Conservation (phyloP, 1,140 invertebrate species). For the Drosophila bifasciata region DNA sequence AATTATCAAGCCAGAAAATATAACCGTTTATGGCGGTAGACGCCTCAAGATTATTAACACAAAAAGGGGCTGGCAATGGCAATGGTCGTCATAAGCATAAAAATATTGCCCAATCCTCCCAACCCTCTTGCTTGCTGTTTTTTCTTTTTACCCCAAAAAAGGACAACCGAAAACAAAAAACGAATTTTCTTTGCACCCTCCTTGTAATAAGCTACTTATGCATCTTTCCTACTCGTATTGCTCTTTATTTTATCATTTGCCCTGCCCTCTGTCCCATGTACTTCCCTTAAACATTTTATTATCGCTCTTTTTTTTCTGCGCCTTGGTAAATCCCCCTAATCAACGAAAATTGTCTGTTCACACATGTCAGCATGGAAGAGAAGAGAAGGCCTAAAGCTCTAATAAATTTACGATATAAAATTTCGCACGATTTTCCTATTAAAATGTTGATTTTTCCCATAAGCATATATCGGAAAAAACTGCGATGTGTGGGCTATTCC, state of each 20-base stretch:
- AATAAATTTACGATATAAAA: slow-evolving; percentile 74
- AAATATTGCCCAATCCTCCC: slow-evolving; percentile 56
- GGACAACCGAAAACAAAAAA: slow-evolving; percentile 25
- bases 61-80: slow-evolving; percentile 35
- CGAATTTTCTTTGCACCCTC: slow-evolving; percentile 57
- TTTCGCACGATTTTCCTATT: slow-evolving; percentile 62
- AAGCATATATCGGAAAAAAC: slow-evolving; percentile 3
- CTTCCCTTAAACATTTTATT: slow-evolving; percentile 56
- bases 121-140: slow-evolving; percentile 7
- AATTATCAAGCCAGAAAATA: slow-evolving; percentile 56
- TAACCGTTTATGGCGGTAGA: slow-evolving; percentile 58
- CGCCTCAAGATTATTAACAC: slow-evolving; percentile 77
- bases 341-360: slow-evolving; percentile 73
- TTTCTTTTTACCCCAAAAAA: slow-evolving; percentile 53
- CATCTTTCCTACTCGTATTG: slow-evolving; percentile 42
- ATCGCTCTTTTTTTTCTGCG: slow-evolving; percentile 22
- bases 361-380: slow-evolving; percentile 56
- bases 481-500: background rate
- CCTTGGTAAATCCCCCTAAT: slow-evolving; percentile 66
- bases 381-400: slow-evolving; percentile 52
- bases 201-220: slow-evolving; percentile 73
- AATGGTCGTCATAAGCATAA: slow-evolving; percentile 69
- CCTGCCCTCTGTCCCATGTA: background rate
- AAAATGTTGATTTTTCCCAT: slow-evolving; percentile 55
- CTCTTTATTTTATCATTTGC: slow-evolving; percentile 79